These are phyloP conservation scores for Acridotheres tristis DNA, from an alignment of 2,797 vertebrate species.

Conservation along the genomic window DNA sequence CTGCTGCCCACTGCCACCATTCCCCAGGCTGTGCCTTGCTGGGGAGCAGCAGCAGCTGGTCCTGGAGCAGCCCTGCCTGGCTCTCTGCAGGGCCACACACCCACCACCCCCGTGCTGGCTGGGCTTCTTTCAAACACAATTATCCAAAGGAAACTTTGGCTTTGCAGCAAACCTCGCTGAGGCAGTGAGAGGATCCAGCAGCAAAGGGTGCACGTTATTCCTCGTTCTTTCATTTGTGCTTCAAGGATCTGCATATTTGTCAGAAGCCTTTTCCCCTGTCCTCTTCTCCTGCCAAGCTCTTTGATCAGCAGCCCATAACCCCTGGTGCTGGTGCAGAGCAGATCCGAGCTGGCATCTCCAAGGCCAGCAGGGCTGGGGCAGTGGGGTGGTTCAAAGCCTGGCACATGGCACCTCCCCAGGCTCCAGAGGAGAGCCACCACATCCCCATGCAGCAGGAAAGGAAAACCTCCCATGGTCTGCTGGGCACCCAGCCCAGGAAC, in stretches of 20 bases:
- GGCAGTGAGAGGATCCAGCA: not conserved
- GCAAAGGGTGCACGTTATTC: not conserved
- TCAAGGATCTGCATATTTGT: not conserved
- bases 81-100: not conserved
- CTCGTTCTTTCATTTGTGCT: not conserved
- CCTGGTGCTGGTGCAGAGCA: not conserved
- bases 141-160: not conserved
- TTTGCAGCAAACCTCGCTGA: not conserved
- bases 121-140: fast-evolving
- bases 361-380: not conserved
- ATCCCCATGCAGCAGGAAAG: fast-evolving
- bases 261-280: not conserved
- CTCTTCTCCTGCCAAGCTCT: not conserved
- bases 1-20: not conserved
- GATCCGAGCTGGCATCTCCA: not conserved
- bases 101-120: fast-evolving
- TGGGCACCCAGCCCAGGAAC: not conserved
- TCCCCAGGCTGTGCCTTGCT: not conserved
- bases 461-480: too few species aligned
- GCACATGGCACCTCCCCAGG: not conserved
- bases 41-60: not conserved
- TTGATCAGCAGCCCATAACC: not conserved
- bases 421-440: not conserved
- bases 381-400: fast-evolving
- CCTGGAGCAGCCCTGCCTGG: not conserved